These are phyloP conservation scores for Periophthalmus modestus DNA, from an alignment of 2,113 vertebrate species.

Conservation along the genomic window DNA sequence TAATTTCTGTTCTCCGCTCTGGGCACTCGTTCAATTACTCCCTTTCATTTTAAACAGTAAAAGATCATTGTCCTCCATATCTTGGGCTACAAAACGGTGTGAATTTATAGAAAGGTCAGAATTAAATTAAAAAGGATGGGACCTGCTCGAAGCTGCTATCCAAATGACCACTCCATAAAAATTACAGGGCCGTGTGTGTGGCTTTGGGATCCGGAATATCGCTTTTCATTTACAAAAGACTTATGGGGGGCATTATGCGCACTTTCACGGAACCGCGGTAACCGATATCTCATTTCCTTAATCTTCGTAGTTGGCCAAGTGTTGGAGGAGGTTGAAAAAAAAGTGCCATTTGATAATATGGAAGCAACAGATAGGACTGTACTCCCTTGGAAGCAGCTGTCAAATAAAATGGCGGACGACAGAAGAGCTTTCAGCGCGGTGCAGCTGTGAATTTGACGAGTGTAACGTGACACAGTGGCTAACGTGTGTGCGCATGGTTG, in stretches of 20 bases:
- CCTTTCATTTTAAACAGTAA: constrained; percentile 63
- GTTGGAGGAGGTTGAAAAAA: constrained; percentile 53
- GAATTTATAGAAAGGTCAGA: constrained; percentile 74
- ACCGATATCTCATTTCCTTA: constrained; percentile 62
- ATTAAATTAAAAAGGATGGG: constrained; percentile 63
- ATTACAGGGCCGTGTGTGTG: constrained; percentile 51
- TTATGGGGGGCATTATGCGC: constrained; percentile 61
- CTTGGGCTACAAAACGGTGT: constrained; percentile 53
- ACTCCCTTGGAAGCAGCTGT: constrained; percentile 65
- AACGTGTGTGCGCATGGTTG: constrained; percentile 20
- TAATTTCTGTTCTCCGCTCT: constrained; percentile 52
- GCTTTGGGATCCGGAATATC: constrained; percentile 42
- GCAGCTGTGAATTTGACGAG: constrained; percentile 69
- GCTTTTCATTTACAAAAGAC: constrained; percentile 63
- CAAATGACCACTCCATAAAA: constrained; percentile 62
- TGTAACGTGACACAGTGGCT: constrained; percentile 48
- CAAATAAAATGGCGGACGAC: constrained; percentile 67
- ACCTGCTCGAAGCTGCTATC: constrained; percentile 37
- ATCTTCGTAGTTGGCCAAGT: constrained; percentile 67
- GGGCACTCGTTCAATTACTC: constrained; percentile 66
- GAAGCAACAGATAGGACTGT: constrained; percentile 55
- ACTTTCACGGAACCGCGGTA: constrained; percentile 61
- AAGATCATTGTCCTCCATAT: constrained; percentile 41
- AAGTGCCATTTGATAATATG: constrained; percentile 58
- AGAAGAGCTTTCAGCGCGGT: constrained; percentile 63